phyloP scores from a whole-genome alignment of 92 coral and sea anemone genomes.

The Epizoanthus stellaris region DNA sequence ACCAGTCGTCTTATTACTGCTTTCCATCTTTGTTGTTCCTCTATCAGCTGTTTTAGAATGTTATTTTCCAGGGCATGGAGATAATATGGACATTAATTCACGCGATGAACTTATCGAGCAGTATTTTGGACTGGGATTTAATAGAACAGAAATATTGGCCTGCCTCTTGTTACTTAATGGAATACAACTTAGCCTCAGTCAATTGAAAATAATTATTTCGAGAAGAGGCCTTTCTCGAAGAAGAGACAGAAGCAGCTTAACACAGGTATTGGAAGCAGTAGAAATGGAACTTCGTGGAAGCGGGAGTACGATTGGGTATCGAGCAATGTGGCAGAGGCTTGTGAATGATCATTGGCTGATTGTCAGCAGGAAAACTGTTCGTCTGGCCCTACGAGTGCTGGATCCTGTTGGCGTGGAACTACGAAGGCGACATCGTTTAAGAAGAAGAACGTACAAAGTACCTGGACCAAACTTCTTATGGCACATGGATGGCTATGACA shows the following conservation, averaged over 20 bases:
- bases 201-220: conserved; percentile 42
- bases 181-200: conserved; percentile 36
- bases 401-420: conserved; percentile 43
- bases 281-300: conserved; percentile 46
- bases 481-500: conserved; percentile 5
- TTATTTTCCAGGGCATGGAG: conserved; percentile 22
- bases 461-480: too few relatives aligned
- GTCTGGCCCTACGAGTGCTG: conserved; percentile 39
- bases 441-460: neutral
- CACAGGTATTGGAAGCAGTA: conserved; percentile 23
- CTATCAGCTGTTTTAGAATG: conserved; percentile 28
- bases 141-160: conserved; percentile 35
- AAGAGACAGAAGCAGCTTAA: conserved; percentile 12
- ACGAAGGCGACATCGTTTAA: conserved; percentile 35
- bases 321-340: conserved; percentile 50
- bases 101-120: conserved; percentile 41
- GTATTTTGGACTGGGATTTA: conserved; percentile 41
- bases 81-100: conserved; percentile 12
- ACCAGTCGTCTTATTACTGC: conserved; percentile 14
- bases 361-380: conserved; percentile 32
- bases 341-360: conserved; percentile 25
- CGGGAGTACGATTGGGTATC: conserved; percentile 44
- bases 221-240: conserved; percentile 25
- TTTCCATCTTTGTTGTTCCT: conserved; percentile 31
- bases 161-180: conserved; percentile 32